Percentiles rank a stretch among this genome's conserved stretches.
phyloP scores from a whole-genome alignment of 2,113 vertebrate species.

The Thermophis baileyi region DNA sequence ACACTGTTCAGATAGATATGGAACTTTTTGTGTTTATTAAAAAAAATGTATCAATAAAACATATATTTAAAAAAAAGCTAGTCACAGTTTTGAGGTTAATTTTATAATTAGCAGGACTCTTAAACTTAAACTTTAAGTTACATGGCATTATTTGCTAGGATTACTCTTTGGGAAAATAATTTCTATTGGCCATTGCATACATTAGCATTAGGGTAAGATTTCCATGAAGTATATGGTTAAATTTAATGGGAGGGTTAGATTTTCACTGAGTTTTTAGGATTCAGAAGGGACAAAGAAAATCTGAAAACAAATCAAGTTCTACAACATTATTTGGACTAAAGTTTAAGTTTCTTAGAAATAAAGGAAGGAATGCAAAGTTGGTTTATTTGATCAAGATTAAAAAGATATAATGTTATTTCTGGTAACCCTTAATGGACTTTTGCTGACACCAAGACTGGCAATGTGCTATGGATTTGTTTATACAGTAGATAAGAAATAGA shows the following conservation, averaged over 20 bases:
- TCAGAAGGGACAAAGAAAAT: background rate
- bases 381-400: background rate
- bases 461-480: background rate
- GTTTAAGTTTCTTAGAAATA: background rate
- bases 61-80: no score
- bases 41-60: no score
- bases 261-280: background rate
- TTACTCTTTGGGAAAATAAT: background rate
- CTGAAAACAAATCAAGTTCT: background rate
- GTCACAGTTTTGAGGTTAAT: background rate
- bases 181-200: background rate
- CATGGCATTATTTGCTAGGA: background rate
- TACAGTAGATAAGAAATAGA: background rate
- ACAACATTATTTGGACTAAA: background rate
- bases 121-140: background rate
- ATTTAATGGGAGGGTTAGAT: background rate
- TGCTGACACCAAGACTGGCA: background rate
- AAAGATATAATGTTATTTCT: background rate
- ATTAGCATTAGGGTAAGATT: background rate
- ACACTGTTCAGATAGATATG: no score
- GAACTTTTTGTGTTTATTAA: no score
- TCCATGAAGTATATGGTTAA: background rate
- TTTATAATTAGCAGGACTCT: background rate
- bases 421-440: background rate
- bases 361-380: background rate